Evolutionary conservation across 2,888 invertebrate genomes (phyloP).

Genomic region (Drosophila anomelani): DNA sequence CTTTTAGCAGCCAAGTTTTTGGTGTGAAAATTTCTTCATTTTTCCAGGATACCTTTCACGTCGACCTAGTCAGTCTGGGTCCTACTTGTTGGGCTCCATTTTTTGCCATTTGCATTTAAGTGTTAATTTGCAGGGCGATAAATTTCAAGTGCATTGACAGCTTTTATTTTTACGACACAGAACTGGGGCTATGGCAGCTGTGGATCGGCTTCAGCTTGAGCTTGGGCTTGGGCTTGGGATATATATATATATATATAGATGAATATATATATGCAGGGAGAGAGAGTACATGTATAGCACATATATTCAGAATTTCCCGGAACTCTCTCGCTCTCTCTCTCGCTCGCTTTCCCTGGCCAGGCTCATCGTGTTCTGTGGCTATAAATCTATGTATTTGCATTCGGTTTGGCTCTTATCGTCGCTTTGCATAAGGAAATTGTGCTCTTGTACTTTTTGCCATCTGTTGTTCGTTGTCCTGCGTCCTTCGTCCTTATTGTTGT

Average conservation of each 20-base stretch:
- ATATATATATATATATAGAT: background rate
- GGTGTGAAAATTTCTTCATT: background rate
- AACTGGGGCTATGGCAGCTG: constrained; percentile 57
- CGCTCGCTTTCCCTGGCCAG: background rate
- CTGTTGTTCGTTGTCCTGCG: constrained; percentile 54
- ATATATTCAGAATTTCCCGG: constrained; percentile 7
- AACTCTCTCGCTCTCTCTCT: background rate
- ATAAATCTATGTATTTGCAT: constrained; percentile 80
- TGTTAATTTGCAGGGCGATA: constrained; percentile 80
- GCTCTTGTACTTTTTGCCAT: constrained; percentile 69
- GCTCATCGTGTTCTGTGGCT: constrained; percentile 27
- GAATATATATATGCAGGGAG: background rate
- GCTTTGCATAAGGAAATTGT: constrained; percentile 80
- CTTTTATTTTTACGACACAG: constrained; percentile 72
- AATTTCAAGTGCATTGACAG: constrained; percentile 77
- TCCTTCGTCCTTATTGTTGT: constrained; percentile 31
- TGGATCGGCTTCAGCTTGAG: constrained; percentile 40
- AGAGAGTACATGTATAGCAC: constrained; percentile 1
- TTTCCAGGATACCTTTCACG: background rate
- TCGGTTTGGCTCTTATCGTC: constrained; percentile 72
- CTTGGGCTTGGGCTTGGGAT: background rate
- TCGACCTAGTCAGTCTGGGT: background rate
- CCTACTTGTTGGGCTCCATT: constrained; percentile 32
- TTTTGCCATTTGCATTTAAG: constrained; percentile 50
- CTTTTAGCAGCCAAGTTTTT: background rate